Evolutionary conservation across 2,113 vertebrate species (phyloP).

Genomic region (Apodemus speciosus): DNA sequence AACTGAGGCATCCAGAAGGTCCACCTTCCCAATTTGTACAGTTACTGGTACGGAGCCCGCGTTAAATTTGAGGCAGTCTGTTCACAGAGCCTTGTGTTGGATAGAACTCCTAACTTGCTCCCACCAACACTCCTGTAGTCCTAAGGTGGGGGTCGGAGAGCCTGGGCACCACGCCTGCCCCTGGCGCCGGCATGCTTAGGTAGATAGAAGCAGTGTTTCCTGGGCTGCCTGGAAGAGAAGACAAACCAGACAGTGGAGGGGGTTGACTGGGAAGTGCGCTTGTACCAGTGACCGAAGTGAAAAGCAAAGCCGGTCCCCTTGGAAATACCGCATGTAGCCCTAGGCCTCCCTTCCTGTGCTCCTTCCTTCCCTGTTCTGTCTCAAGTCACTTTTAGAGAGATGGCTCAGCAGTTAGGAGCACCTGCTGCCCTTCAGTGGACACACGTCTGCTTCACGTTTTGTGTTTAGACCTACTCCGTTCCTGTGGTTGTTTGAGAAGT

Average conservation of each 20-base stretch:
- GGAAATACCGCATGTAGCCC: background rate
- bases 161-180: background rate
- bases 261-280: background rate
- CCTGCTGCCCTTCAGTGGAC: background rate
- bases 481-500: conserved; percentile 14
- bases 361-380: background rate
- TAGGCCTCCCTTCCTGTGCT: background rate
- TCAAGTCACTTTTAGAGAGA: background rate
- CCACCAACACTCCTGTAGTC: background rate
- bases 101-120: background rate
- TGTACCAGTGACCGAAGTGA: background rate
- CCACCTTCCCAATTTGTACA: background rate
- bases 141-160: background rate
- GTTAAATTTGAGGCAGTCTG: background rate
- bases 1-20: background rate
- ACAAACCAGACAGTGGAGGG: background rate
- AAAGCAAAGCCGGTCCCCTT: background rate
- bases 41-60: background rate
- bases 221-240: conserved; percentile 5
- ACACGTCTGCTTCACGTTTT: background rate
- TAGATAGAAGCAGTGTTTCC: background rate
- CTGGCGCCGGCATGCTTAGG: background rate
- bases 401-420: background rate
- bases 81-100: background rate
- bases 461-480: background rate